Percentiles rank a stretch among this genome's conserved stretches.
Evolutionary conservation across 1,140 invertebrate species (phyloP).

Genomic region (Chymomyza costata): DNA sequence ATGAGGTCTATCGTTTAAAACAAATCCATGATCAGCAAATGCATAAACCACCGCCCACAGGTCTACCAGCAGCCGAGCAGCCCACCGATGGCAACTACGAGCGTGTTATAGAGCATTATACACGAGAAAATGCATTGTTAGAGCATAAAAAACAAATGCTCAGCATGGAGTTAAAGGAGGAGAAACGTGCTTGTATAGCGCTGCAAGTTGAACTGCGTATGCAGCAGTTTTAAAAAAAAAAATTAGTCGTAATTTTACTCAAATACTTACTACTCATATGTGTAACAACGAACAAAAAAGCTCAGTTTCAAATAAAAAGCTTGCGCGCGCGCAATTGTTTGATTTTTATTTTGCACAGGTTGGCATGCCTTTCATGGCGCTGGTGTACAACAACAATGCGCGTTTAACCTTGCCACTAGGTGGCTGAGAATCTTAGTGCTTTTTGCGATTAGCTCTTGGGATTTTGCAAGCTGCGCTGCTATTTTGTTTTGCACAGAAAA

Average conservation of each 20-base stretch:
- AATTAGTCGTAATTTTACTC: constrained; percentile 42
- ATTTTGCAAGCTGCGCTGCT: constrained; percentile 46
- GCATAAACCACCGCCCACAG: constrained; percentile 26
- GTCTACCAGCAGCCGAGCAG: constrained; percentile 42
- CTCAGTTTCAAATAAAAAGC: constrained; percentile 16
- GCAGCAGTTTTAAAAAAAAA: constrained; percentile 53
- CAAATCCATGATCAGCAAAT: constrained; percentile 74
- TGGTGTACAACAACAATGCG: constrained; percentile 3
- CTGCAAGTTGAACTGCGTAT: constrained; percentile 78
- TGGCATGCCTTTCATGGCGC: constrained; percentile 18
- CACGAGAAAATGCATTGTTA: constrained; percentile 81
- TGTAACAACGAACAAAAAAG: constrained; percentile 32
- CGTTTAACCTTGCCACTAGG: constrained; percentile 31
- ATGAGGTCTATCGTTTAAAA: constrained; percentile 81
- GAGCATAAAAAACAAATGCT: constrained; percentile 81
- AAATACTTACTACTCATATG: constrained; percentile 12
- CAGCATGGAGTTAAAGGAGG: constrained; percentile 81
- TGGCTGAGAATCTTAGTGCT: constrained; percentile 23
- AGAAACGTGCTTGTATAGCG: constrained; percentile 81
- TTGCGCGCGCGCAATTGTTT: constrained; percentile 1
- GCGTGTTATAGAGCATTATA: constrained; percentile 75
- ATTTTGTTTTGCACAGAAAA: constrained; percentile 36
- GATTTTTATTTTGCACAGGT: constrained; percentile 11
- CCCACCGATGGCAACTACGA: constrained; percentile 76
- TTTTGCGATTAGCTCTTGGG: constrained; percentile 43